Evolutionary conservation across 1,140 invertebrate genomes (phyloP).

Genomic region (Heliconius hermathena): DNA sequence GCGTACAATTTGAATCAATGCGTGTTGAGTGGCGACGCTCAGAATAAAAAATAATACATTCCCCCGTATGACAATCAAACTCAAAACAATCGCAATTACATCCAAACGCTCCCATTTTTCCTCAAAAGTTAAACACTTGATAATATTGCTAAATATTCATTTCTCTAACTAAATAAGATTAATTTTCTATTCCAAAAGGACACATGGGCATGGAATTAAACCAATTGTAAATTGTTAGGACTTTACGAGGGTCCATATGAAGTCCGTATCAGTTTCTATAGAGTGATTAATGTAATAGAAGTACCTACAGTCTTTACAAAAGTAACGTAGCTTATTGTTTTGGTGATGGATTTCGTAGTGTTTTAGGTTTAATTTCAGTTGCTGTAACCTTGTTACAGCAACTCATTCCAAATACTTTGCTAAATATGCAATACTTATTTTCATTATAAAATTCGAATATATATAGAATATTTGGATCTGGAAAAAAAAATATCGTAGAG

Average conservation of each 20-base stretch:
- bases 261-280: not conserved
- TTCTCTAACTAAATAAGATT: constrained; percentile 14
- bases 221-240: constrained; percentile 25
- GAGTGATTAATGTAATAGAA: not conserved
- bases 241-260: constrained; percentile 11
- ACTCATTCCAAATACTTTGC: too few relatives aligned
- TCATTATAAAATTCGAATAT: too few relatives aligned
- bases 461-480: too few relatives aligned
- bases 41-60: too few relatives aligned
- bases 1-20: too few relatives aligned
- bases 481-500: too few relatives aligned
- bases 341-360: not conserved
- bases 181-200: constrained; percentile 23
- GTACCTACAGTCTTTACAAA: constrained; percentile 9
- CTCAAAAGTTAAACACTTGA: not conserved
- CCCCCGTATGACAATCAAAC: not conserved
- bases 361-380: not conserved
- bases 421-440: too few relatives aligned
- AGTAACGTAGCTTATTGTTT: not conserved
- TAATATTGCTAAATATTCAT: constrained; percentile 13
- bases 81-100: not conserved
- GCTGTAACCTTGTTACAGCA: too few relatives aligned
- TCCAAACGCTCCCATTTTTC: too few relatives aligned
- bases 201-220: constrained; percentile 21
- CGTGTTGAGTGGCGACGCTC: too few relatives aligned